phyloP scores from a whole-genome alignment of 2,797 vertebrate genomes.

The Tenualosa thibaudeaui region DNA sequence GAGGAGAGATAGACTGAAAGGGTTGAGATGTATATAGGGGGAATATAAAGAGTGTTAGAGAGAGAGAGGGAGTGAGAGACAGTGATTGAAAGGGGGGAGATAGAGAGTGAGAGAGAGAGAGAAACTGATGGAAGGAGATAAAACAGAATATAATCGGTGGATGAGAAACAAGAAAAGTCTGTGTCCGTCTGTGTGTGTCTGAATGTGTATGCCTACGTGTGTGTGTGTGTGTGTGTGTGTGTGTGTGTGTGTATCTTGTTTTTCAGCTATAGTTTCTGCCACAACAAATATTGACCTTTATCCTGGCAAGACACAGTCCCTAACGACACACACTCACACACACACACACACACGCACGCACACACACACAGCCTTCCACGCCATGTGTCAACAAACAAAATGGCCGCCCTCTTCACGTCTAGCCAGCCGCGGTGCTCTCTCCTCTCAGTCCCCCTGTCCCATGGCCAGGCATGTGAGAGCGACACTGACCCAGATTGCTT shows the following conservation, averaged over 20 bases:
- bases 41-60: background rate
- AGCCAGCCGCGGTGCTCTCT: background rate
- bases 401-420: background rate
- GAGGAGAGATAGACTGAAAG: too few relatives aligned
- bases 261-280: conserved; percentile 26
- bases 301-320: background rate
- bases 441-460: background rate
- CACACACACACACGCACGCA: background rate
- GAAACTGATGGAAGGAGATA: background rate
- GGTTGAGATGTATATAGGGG: too few relatives aligned
- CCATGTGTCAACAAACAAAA: background rate
- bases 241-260: background rate
- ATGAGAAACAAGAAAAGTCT: background rate
- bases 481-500: background rate
- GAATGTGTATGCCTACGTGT: background rate
- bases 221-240: background rate
- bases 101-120: background rate
- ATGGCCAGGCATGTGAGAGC: background rate
- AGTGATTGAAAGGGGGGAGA: too few relatives aligned
- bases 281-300: conserved; percentile 44
- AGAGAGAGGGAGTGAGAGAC: background rate
- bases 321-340: background rate
- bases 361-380: background rate
- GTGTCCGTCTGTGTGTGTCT: background rate
- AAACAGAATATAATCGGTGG: background rate